Percentiles rank a stretch among this genome's conserved stretches.
phyloP scores from a whole-genome alignment of 2,797 vertebrate genomes.

The Eidolon dupreanum region DNA sequence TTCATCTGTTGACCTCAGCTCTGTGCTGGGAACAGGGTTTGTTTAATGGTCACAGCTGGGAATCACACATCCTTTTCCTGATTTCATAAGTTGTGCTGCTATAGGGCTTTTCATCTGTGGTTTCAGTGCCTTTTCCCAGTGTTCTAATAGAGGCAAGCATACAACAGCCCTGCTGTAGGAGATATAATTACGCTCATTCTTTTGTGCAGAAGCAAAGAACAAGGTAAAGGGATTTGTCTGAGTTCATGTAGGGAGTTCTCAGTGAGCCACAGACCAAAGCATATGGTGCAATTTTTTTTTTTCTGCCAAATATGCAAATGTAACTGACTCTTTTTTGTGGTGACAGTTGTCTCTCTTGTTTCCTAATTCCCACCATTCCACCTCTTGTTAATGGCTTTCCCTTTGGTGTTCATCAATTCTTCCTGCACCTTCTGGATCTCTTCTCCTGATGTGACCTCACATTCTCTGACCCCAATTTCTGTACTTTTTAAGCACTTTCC shows the following conservation, averaged over 20 bases:
- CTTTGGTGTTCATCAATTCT: not conserved
- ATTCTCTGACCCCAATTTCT: not conserved
- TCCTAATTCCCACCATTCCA: not conserved
- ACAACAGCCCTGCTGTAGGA: not conserved
- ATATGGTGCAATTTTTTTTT: not conserved
- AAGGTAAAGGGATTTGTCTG: conserved; percentile 44
- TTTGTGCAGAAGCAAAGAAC: conserved; percentile 1
- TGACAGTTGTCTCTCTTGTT: conserved; percentile 2
- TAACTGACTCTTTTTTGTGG: not conserved
- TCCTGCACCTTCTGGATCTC: not conserved
- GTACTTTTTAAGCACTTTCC: not conserved
- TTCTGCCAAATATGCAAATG: conserved; percentile 1
- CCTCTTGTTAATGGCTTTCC: not conserved
- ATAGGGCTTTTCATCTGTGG: not conserved
- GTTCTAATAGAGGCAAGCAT: not conserved
- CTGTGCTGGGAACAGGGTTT: conserved; percentile 12
- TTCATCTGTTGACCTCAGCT: conserved; percentile 51
- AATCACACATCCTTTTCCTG: not conserved
- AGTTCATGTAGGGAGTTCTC: conserved; percentile 30
- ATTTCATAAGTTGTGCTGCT: not conserved
- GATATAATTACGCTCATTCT: conserved; percentile 5
- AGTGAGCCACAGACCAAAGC: not conserved
- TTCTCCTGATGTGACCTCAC: not conserved
- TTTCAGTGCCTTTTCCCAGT: not conserved
- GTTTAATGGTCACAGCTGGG: conserved; percentile 66